Conservation (phyloP, 53 echinoderm and acorn worm species). For the Hippasteria phrygiana region DNA sequence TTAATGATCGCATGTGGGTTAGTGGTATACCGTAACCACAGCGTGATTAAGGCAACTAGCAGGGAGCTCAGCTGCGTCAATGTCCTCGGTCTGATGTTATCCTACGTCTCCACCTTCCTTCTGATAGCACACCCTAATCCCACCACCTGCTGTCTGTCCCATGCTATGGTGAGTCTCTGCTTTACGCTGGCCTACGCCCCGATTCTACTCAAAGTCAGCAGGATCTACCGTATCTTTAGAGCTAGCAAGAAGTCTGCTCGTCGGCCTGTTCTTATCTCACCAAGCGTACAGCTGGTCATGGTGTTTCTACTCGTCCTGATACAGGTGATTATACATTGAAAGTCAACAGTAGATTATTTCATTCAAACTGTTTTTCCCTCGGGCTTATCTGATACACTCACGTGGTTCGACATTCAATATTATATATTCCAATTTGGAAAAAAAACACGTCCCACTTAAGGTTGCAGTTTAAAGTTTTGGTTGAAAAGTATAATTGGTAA, state of each 20-base stretch:
- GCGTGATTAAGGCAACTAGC: conserved; percentile 73
- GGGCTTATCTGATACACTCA: no score
- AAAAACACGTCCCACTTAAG: no score
- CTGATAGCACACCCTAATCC: conserved; percentile 44
- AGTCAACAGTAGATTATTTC: not conserved
- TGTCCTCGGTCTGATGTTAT: conserved; percentile 58
- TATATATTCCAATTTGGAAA: no score
- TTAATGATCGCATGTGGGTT: conserved; percentile 1
- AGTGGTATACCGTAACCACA: conserved; percentile 43
- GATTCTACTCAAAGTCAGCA: conserved; percentile 46
- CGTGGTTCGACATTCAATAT: no score
- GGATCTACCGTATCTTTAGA: conserved; percentile 63
- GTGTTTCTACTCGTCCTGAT: not conserved
- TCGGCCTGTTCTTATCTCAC: conserved; percentile 62
- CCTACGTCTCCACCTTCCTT: conserved; percentile 26
- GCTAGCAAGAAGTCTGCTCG: conserved; percentile 54
- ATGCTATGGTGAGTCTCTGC: conserved; percentile 20
- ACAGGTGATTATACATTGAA: conserved; percentile 7
- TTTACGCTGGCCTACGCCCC: conserved; percentile 47
- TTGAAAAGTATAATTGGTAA: no score
- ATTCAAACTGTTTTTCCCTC: no score
- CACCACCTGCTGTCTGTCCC: conserved; percentile 19
- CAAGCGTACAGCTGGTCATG: conserved; percentile 52
- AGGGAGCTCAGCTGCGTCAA: conserved; percentile 69
- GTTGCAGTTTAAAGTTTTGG: no score